Conservation (phyloP, 2,113 vertebrate genomes). For the Acrocephalus arundinaceus region DNA sequence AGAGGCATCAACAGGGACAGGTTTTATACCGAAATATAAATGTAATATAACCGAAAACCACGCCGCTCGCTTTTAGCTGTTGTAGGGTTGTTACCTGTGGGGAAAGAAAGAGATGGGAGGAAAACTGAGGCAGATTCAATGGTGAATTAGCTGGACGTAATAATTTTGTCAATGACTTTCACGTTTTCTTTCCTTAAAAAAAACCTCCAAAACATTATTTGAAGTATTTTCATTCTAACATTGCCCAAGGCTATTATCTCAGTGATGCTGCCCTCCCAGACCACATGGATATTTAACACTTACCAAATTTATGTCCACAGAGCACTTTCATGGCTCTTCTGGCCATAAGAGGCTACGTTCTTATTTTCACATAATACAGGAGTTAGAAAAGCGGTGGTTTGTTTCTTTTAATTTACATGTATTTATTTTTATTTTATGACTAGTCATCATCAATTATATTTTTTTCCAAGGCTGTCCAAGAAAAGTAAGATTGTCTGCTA, state of each 20-base stretch:
- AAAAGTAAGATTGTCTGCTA: neutral
- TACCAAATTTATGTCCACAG: neutral
- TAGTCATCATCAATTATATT: neutral
- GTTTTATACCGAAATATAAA: neutral
- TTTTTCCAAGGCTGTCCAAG: neutral
- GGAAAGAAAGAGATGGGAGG: conserved; percentile 2
- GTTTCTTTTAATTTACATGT: neutral
- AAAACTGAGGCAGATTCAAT: neutral
- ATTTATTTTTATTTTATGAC: conserved; percentile 34
- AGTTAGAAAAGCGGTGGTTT: neutral
- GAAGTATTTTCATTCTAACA: neutral
- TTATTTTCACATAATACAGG: neutral
- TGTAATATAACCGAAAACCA: neutral
- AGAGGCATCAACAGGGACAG: neutral
- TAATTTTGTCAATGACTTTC: neutral
- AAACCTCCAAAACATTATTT: neutral
- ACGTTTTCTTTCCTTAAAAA: neutral
- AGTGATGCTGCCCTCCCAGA: neutral
- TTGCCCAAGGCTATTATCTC: neutral
- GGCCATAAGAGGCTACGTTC: neutral
- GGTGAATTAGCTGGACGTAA: conserved; percentile 37
- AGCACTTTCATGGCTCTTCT: neutral
- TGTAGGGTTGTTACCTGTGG: conserved; percentile 25
- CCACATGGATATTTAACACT: neutral
- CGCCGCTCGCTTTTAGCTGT: conserved; percentile 12